These are phyloP conservation scores for Ptyas mucosa DNA, from an alignment of 2,113 vertebrate genomes.

Conservation along the genomic window DNA sequence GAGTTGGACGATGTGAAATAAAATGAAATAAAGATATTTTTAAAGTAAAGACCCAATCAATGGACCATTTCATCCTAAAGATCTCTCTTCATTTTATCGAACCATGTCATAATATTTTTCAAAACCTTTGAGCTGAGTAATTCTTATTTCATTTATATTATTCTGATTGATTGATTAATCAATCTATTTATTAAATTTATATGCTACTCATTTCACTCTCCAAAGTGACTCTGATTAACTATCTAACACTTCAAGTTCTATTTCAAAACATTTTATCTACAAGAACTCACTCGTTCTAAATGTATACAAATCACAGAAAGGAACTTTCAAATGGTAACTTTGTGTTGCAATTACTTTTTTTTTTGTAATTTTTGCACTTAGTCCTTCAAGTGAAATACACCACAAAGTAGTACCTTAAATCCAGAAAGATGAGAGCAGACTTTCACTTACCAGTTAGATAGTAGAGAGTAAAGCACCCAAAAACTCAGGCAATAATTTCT, in stretches of 20 bases:
- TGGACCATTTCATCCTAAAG: neutral
- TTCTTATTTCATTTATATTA: neutral
- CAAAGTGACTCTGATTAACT: neutral
- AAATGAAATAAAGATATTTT: neutral
- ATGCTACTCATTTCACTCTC: too few relatives aligned
- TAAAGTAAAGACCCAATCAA: neutral
- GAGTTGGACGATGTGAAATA: neutral
- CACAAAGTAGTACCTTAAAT: neutral
- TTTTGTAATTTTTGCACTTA: neutral
- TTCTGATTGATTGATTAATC: neutral
- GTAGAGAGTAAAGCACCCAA: too few relatives aligned
- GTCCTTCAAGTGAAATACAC: neutral
- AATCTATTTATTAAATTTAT: too few relatives aligned
- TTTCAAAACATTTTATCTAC: neutral
- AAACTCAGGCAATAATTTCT: neutral
- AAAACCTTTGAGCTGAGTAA: neutral
- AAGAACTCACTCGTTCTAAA: neutral
- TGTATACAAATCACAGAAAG: neutral
- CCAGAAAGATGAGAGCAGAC: neutral
- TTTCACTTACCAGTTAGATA: neutral
- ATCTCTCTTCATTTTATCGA: neutral
- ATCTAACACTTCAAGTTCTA: neutral
- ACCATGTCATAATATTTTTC: neutral
- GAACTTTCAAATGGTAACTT: neutral
- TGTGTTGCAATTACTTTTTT: neutral